Conservation (phyloP, 2,888 invertebrate species). For the Nebria salina region DNA sequence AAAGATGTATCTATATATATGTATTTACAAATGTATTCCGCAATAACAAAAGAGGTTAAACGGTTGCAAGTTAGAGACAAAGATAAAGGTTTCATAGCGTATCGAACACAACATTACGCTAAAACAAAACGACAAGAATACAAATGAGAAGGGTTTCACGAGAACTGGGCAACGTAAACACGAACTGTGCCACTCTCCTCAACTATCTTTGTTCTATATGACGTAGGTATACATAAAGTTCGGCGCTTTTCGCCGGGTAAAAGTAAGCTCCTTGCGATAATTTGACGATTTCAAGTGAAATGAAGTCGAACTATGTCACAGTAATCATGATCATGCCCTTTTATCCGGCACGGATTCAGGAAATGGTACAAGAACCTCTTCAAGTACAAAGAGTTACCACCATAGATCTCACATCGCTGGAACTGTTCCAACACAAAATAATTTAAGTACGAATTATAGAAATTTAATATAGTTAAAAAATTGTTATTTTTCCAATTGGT, state of each 20-base stretch:
- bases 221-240: conserved; percentile 3
- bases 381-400: too few species aligned
- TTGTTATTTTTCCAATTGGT: too few species aligned
- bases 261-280: conserved; percentile 14
- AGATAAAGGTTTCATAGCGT: conserved; percentile 11
- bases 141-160: conserved; percentile 38
- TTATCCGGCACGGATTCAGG: too few species aligned
- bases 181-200: background rate
- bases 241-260: conserved; percentile 10
- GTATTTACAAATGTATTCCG: background rate
- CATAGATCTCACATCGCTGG: too few species aligned
- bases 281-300: conserved; percentile 33
- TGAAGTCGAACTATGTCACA: conserved; percentile 11
- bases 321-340: too few species aligned
- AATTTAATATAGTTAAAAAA: too few species aligned
- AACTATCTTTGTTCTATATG: conserved; percentile 5
- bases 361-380: too few species aligned
- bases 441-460: too few species aligned
- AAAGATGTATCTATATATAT: background rate
- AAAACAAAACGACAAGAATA: conserved; percentile 47
- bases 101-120: conserved; percentile 46
- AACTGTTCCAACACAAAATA: too few species aligned
- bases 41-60: background rate
- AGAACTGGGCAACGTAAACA: conserved; percentile 28
- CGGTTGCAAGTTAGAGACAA: background rate